Evolutionary conservation across 2,797 vertebrate species (phyloP), one percentile per base, ranked within the genome.

Genomic region (Hyperoplus immaculatus): DNA sequence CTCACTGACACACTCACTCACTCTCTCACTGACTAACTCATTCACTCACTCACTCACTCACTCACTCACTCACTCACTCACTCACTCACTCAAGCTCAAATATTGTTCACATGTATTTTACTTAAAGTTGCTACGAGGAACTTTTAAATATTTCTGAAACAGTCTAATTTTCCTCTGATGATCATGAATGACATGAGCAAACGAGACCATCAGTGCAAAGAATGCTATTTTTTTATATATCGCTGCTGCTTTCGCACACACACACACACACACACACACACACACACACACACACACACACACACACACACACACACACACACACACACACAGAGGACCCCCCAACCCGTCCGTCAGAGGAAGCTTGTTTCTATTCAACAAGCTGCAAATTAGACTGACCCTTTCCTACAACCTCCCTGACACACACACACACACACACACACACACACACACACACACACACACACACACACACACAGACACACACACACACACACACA

Each of bases 351-450:
- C 80, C 69, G 41, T 88, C 87, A 87, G 67, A 80, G 85, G 71
- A 86, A 87, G 75, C 89, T 81, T 87, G 88, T 88, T 85, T 88
- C 83, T 74, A 77, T 89, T 92, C 78, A 90, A 74, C 68, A 78
- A 85, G 81, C 84, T 87, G 89, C 87, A 87, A 90, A 90, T 90
- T 87, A 83, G 84, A 76, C 80, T 87, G 85, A 91, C 84, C 88
- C 80, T 8, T 46, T 68, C 70, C 77, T 80, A 56, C 82, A 67
- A 49, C 68, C 81, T 65, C 53, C 57, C 13, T 41, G 8, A 51
- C 65, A 72, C 41, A 53, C 56, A 64, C 69, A 41, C 50, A 21
- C 77, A n/a, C 41, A 63, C 54, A 41, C 42, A 72, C 63, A 61
- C 58, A 57, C 69, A 36, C 29, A 43, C 16, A 9, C 12, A 73